phyloP scores from a whole-genome alignment of 2,113 vertebrate species.

The Cyrtonyx montezumae region DNA sequence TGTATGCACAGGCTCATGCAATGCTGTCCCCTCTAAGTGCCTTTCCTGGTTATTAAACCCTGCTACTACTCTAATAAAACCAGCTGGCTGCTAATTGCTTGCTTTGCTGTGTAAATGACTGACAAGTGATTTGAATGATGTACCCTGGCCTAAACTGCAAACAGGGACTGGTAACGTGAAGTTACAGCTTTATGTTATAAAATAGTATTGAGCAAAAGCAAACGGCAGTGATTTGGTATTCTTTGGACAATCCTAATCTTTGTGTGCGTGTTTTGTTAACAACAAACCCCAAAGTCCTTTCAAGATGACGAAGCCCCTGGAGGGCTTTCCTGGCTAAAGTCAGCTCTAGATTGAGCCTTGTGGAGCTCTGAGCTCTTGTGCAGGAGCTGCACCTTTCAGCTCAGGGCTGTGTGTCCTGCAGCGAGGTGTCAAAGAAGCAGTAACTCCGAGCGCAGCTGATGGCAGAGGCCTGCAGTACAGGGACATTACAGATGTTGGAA shows the following conservation, averaged over 20 bases:
- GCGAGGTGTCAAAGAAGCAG: neutral
- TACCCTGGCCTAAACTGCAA: neutral
- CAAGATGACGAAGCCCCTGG: neutral
- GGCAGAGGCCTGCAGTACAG: neutral
- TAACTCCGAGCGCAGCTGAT: neutral
- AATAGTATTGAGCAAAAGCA: neutral
- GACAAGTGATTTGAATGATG: neutral
- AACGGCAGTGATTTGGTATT: neutral
- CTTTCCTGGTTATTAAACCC: neutral
- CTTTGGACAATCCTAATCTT: neutral
- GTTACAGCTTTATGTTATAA: neutral
- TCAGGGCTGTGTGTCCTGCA: neutral
- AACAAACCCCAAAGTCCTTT: neutral
- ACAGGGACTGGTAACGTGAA: neutral
- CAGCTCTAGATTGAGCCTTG: slow-evolving; percentile 1
- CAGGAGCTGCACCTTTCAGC: neutral
- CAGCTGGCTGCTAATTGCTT: neutral
- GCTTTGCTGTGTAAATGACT: neutral
- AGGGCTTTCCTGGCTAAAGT: slow-evolving; percentile 26
- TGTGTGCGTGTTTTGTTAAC: neutral
- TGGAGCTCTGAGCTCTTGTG: neutral
- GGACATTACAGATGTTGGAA: slow-evolving; percentile 54
- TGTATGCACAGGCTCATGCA: accelerated
- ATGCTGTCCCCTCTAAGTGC: neutral
- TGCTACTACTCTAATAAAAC: neutral